These are phyloP conservation scores for Stichopus horrens DNA, from an alignment of 53 echinoderm and acorn worm species.

Conservation along the genomic window DNA sequence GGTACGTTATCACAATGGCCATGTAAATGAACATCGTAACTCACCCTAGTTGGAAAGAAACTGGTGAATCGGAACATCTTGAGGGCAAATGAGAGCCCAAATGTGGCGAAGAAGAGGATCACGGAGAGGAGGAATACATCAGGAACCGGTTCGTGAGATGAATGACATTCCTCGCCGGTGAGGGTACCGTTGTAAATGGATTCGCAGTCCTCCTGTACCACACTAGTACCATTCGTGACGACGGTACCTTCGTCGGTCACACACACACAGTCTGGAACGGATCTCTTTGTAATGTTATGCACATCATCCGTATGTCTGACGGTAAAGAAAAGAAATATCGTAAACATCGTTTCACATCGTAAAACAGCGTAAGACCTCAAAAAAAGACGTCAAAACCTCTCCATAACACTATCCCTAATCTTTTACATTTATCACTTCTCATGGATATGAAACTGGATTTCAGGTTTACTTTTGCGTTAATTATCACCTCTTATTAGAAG, in stretches of 20 bases:
- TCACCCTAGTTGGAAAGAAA: slow-evolving; percentile 92
- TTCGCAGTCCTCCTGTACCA: slow-evolving; percentile 68
- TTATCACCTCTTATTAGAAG: no score
- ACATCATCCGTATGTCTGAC: neutral
- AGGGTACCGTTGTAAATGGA: slow-evolving; percentile 63
- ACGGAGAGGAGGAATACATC: slow-evolving; percentile 86
- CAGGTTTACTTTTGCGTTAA: no score
- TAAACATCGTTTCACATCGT: neutral
- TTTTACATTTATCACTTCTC: no score
- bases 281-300: neutral
- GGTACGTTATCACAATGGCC: neutral
- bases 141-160: slow-evolving; percentile 62
- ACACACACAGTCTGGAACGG: slow-evolving; percentile 62
- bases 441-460: no score
- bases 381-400: no score
- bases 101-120: slow-evolving; percentile 78
- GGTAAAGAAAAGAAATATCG: neutral
- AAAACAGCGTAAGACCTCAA: no score
- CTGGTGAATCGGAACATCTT: slow-evolving; percentile 81
- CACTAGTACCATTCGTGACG: slow-evolving; percentile 57
- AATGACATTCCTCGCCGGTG: slow-evolving; percentile 58
- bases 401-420: no score
- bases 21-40: neutral
- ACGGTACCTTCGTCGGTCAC: slow-evolving; percentile 46
- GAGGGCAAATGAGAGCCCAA: slow-evolving; percentile 70